A percentile compares a stretch with the other conserved stretches of the same genome.
phyloP scores from a whole-genome alignment of 2,888 invertebrate species.

The Orthonychiurus folsomi region DNA sequence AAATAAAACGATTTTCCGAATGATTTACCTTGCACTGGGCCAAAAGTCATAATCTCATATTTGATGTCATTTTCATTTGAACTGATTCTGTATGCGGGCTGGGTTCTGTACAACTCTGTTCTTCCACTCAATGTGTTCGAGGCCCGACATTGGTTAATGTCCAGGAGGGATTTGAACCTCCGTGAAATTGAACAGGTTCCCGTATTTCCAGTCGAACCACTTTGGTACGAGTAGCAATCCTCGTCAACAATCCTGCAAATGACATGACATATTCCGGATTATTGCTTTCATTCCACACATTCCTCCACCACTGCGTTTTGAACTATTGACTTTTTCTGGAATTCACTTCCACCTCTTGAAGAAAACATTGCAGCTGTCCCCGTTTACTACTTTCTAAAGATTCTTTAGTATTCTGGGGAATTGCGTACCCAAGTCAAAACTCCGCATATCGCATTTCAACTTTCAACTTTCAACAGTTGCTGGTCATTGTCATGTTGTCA shows the following conservation, averaged over 20 bases:
- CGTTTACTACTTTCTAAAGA: too few species aligned
- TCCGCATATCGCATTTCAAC: too few species aligned
- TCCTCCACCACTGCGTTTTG: slow-evolving; percentile 6
- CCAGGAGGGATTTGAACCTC: slow-evolving; percentile 39
- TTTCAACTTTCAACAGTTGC: too few species aligned
- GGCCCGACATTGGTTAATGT: slow-evolving; percentile 33
- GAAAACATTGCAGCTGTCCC: too few species aligned
- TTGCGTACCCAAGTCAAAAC: too few species aligned
- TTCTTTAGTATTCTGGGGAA: too few species aligned
- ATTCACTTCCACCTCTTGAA: too few species aligned
- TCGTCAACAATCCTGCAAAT: slow-evolving; percentile 67
- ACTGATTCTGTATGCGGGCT: slow-evolving; percentile 63
- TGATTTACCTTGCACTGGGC: slow-evolving; percentile 75
- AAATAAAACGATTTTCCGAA: background rate
- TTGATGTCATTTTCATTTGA: slow-evolving; percentile 66
- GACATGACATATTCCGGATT: slow-evolving; percentile 12
- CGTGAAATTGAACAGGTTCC: slow-evolving; percentile 58
- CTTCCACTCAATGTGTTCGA: slow-evolving; percentile 34
- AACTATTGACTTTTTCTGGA: too few species aligned
- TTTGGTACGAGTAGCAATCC: slow-evolving; percentile 67
- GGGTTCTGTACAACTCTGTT: slow-evolving; percentile 41
- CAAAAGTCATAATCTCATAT: slow-evolving; percentile 80
- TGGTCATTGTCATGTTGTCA: too few species aligned
- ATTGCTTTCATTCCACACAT: background rate
- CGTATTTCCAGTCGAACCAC: slow-evolving; percentile 51